Evolutionary conservation across 2,888 invertebrate species (phyloP).

Genomic region (Thera britannica): DNA sequence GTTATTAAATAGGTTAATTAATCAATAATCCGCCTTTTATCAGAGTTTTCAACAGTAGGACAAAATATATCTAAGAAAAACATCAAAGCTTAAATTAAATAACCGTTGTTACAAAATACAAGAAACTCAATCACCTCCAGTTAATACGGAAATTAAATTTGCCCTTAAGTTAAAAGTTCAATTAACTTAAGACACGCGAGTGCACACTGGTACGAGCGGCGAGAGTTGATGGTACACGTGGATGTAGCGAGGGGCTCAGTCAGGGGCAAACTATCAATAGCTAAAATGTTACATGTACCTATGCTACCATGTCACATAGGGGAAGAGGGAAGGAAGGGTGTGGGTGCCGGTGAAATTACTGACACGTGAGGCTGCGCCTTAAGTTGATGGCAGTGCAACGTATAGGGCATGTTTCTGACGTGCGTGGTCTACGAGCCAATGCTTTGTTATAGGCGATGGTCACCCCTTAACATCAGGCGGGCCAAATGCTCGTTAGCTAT

Average conservation of each 20-base stretch:
- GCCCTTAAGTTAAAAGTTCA: constrained; percentile 77
- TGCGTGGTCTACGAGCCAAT: too few species aligned
- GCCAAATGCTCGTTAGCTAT: too few species aligned
- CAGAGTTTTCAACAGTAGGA: background rate
- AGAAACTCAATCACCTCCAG: constrained; percentile 65
- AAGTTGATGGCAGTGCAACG: too few species aligned
- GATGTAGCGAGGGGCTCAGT: background rate
- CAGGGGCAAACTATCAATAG: constrained; percentile 2
- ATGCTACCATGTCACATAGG: too few species aligned
- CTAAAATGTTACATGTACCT: background rate
- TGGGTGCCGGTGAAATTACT: too few species aligned
- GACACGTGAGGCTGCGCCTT: too few species aligned
- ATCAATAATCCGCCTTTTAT: background rate
- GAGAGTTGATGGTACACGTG: constrained; percentile 30
- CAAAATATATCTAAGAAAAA: background rate
- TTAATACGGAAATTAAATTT: constrained; percentile 77
- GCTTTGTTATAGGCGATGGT: too few species aligned
- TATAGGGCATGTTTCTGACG: too few species aligned
- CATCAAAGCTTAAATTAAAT: constrained; percentile 5
- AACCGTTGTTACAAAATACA: constrained; percentile 57
- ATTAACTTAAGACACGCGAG: constrained; percentile 76
- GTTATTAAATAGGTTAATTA: background rate
- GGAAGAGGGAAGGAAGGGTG: too few species aligned
- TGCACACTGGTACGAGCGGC: constrained; percentile 44
- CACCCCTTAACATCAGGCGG: too few species aligned